Conservation (phyloP, 1,140 invertebrate genomes). For the Littorina saxatilis region DNA sequence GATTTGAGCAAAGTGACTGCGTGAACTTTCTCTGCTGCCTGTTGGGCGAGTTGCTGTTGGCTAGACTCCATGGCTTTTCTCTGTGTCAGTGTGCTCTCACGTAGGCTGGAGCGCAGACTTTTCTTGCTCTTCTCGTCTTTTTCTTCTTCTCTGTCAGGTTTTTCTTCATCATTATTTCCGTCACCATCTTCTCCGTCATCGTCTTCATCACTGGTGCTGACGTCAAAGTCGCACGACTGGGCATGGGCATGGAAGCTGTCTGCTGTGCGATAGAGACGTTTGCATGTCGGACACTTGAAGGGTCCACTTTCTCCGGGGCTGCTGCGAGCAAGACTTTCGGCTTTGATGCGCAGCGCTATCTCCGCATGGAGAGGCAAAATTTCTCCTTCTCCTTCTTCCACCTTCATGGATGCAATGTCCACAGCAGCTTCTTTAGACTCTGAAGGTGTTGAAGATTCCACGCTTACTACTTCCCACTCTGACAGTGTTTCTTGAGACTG, state of each 20-base stretch:
- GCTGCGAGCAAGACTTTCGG: slow-evolving; percentile 69
- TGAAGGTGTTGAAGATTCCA: too few relatives aligned
- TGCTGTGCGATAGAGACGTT: slow-evolving; percentile 91
- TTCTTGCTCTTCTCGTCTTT: slow-evolving; percentile 16
- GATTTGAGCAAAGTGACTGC: too few relatives aligned
- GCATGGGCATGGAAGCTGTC: slow-evolving; percentile 91
- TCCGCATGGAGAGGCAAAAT: slow-evolving; percentile 35
- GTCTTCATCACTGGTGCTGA: slow-evolving; percentile 75
- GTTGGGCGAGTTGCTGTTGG: slow-evolving; percentile 24
- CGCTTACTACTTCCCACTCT: too few relatives aligned
- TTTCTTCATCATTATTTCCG: slow-evolving; percentile 23
- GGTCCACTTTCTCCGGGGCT: slow-evolving; percentile 78
- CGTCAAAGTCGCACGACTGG: slow-evolving; percentile 81
- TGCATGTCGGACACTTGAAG: slow-evolving; percentile 91
- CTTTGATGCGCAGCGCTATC: slow-evolving; percentile 70
- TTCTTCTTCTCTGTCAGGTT: neutral
- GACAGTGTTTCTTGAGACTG: neutral
- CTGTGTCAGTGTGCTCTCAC: slow-evolving; percentile 44
- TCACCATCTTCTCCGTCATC: slow-evolving; percentile 49
- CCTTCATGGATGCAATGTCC: too few relatives aligned
- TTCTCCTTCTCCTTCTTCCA: neutral
- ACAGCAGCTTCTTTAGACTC: too few relatives aligned
- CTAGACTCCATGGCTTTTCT: slow-evolving; percentile 37
- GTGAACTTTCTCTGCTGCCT: neutral
- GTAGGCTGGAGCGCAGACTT: slow-evolving; percentile 32